Conservation (phyloP, 2,888 invertebrate species). For the Megastigmus dorsalis region DNA sequence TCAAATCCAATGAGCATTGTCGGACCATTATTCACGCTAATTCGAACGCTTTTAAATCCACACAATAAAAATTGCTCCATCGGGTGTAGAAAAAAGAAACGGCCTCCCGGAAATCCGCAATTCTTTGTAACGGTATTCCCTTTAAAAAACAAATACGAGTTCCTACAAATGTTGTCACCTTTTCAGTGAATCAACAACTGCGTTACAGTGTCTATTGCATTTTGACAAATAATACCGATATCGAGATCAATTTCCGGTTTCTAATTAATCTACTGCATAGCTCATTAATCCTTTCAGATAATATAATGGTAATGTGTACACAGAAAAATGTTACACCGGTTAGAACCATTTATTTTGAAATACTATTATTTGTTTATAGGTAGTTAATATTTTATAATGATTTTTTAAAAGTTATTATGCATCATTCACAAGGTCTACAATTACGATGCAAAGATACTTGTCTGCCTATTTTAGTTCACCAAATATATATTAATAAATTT, state of each 20-base stretch:
- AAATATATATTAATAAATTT: too few relatives aligned
- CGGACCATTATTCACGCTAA: constrained; percentile 31
- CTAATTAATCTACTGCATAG: neutral
- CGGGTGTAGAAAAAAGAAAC: neutral
- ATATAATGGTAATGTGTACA: too few relatives aligned
- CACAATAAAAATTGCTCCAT: constrained; percentile 31
- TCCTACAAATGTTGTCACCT: neutral
- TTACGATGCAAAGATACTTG: too few relatives aligned
- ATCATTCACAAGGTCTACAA: too few relatives aligned
- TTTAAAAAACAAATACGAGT: constrained; percentile 2
- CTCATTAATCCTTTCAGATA: neutral
- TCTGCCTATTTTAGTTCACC: too few relatives aligned
- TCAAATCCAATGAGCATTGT: constrained; percentile 34
- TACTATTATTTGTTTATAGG: too few relatives aligned
- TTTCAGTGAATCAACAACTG: neutral
- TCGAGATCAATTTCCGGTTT: constrained; percentile 4
- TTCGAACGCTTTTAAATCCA: constrained; percentile 37
- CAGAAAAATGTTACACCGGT: too few relatives aligned
- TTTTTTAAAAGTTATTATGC: too few relatives aligned
- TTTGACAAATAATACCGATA: neutral
- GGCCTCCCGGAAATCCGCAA: constrained; percentile 38
- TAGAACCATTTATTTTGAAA: too few relatives aligned
- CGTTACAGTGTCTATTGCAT: neutral
- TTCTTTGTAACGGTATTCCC: constrained; percentile 25
- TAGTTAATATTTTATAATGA: too few relatives aligned